phyloP scores from a whole-genome alignment of 2,797 vertebrate genomes.

The Pangasius mekongensis region DNA sequence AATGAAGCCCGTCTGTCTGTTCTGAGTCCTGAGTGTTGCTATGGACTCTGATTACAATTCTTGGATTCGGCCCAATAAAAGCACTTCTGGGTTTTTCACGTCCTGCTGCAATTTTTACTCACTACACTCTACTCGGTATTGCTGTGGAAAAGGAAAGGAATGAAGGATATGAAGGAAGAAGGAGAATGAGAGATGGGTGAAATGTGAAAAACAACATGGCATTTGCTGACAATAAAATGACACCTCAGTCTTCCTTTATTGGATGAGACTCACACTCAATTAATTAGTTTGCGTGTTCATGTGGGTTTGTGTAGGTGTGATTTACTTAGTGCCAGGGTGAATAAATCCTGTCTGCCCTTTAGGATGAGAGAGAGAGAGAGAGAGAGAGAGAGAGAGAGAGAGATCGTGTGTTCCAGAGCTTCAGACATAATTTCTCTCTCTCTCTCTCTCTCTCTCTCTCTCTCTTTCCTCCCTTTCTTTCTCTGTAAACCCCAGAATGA shows the following conservation, averaged over 20 bases:
- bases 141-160: not conserved
- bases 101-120: not conserved
- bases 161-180: not conserved
- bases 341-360: conserved; percentile 57
- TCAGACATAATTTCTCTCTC: not conserved
- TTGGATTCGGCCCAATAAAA: not conserved
- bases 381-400: conserved; percentile 18
- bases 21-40: not conserved
- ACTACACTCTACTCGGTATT: not conserved
- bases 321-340: conserved; percentile 44
- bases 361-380: conserved; percentile 23
- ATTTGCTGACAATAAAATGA: conserved; percentile 11
- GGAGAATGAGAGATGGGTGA: not conserved
- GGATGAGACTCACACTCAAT: conserved; percentile 25
- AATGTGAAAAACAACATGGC: conserved; percentile 28
- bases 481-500: not conserved
- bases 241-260: conserved; percentile 47
- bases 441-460: not conserved
- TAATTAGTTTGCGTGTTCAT: conserved; percentile 35
- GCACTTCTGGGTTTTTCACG: not conserved
- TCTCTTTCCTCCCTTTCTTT: not conserved
- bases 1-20: not conserved
- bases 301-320: conserved; percentile 24
- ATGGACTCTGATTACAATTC: not conserved
- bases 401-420: not conserved